Base-by-base conservation (phyloP, 2,113 vertebrate genomes). In the Mixornis gularis region DNA sequence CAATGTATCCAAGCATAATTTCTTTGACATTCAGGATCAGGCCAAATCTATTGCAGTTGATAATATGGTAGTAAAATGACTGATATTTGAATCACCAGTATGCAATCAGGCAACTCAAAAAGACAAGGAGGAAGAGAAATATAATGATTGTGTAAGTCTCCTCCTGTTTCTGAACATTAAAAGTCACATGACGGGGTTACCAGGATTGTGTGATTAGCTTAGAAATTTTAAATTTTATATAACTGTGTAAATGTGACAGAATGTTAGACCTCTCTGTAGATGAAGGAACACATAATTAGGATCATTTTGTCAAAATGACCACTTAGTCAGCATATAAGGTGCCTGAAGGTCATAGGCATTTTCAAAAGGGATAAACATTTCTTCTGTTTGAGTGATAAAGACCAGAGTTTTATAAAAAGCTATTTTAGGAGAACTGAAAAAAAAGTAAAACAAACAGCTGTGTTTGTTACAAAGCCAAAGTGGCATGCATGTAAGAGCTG, bases 351-450 rank as follows among this genome's bases (percentile, higher is more conserved):
- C 66, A 88, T 8, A 13, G 44, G 12, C 53, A 21, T 72, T 82
- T 95, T 79, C 51, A 34, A 73, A 70, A 62, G 3, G 6, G n/a
- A 27, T 15, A 60, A 13, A 26, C 44, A 40, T 66, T 78, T 90
- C 43, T 92, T 81, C 73, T 49, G 10, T 68, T 59, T 55, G 62
- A 81, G 77, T 43, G 64, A 26, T 46, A 14, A 79, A 91, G 49
- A 56, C 12, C 49, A 49, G 30, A 17, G 38, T 56, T 91, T 91
- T 65, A 34, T 58, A 72, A 82, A 85, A 92, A 69, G 58, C 81
- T 89, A 73, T 89, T 92, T 94, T 87, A 73, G 46, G 74, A 89
- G 30, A 82, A 79, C n/a, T 32, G 34, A 70, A 78, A 84, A 74
- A 51, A 18, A 60, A 51, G 36, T 53, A 41, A 53, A 79, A 25